phyloP scores from a whole-genome alignment of 2,113 vertebrate species.

The Eonycteris spelaea region DNA sequence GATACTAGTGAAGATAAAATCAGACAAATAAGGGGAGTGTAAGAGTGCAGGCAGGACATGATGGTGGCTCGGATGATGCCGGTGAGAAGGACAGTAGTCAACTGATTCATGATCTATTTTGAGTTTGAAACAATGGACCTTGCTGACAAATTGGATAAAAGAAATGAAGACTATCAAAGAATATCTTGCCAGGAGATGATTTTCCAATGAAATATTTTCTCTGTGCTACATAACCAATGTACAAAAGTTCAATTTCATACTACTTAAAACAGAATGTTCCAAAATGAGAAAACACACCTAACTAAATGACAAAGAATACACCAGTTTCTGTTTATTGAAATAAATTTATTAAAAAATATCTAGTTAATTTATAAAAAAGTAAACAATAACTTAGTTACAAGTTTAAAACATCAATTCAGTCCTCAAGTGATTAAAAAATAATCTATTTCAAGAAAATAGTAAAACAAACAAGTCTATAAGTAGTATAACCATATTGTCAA shows the following conservation, averaged over 20 bases:
- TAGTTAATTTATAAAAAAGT: background rate
- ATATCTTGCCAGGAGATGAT: background rate
- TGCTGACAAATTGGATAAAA: background rate
- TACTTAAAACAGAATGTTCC: background rate
- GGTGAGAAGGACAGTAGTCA: background rate
- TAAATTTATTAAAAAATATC: background rate
- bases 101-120: background rate
- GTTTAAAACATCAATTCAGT: background rate
- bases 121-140: background rate
- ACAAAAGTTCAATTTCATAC: background rate
- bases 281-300: background rate
- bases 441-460: background rate
- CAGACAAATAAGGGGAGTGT: background rate
- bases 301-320: background rate
- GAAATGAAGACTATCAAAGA: background rate
- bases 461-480: background rate
- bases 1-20: background rate
- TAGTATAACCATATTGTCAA: background rate
- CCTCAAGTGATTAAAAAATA: background rate
- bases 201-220: background rate
- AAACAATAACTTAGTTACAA: background rate
- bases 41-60: background rate
- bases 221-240: background rate
- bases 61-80: rapidly evolving
- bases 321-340: background rate